These are phyloP conservation scores for Xenus cinereus DNA, from an alignment of 2,113 vertebrate species.

Conservation along the genomic window DNA sequence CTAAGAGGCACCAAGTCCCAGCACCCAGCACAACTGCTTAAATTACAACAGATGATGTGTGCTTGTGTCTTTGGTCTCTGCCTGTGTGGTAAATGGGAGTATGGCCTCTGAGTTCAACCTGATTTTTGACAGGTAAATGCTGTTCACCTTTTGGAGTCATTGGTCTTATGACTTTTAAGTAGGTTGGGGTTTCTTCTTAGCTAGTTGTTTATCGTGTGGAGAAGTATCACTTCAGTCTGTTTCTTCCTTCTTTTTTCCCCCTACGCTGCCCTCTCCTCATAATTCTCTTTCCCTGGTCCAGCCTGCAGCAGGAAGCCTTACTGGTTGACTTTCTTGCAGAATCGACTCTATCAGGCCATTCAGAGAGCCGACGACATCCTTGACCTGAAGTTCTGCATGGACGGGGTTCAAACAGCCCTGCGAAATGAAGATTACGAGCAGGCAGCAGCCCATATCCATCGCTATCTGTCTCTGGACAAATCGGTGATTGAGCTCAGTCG, in stretches of 20 bases:
- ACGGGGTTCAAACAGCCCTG: constrained; percentile 93
- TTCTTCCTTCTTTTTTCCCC: background rate
- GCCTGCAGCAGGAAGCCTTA: background rate
- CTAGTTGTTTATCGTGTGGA: background rate
- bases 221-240: background rate
- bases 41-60: background rate
- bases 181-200: background rate
- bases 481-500: constrained; percentile 97
- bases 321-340: constrained; percentile 74
- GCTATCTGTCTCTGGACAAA: constrained; percentile 95
- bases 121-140: background rate
- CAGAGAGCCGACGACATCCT: constrained; percentile 97
- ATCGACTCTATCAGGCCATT: constrained; percentile 96
- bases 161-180: background rate
- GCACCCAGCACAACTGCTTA: background rate
- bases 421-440: constrained; percentile 94
- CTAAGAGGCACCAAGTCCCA: background rate
- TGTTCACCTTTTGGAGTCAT: background rate
- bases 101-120: background rate
- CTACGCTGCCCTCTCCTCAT: background rate
- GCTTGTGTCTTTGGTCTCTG: background rate
- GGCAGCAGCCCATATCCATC: constrained; percentile 95
- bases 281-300: background rate
- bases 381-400: constrained; percentile 97
- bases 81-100: background rate